phyloP scores from a whole-genome alignment of 2,113 vertebrate species.

The Thalassarche chlororhynchos region DNA sequence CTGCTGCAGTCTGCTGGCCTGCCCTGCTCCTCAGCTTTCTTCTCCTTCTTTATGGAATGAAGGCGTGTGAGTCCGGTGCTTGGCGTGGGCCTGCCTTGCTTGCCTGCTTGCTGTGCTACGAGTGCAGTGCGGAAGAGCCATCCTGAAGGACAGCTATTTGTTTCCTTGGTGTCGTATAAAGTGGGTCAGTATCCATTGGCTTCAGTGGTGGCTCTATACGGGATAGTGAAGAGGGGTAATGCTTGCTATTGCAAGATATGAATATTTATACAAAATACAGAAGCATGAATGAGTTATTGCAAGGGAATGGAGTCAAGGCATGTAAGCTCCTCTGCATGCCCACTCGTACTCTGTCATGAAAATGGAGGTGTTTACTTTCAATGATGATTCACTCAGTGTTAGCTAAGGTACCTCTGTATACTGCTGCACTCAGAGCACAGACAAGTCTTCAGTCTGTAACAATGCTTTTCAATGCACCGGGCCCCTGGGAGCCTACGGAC shows the following conservation, averaged over 20 bases:
- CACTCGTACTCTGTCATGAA: background rate
- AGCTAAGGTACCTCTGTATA: background rate
- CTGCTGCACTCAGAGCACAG: background rate
- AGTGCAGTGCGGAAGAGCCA: background rate
- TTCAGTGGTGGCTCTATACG: background rate
- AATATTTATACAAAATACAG: background rate
- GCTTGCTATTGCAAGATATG: background rate
- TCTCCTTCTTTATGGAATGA: background rate
- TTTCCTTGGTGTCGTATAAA: background rate
- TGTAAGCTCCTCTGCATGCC: background rate
- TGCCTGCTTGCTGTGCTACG: background rate
- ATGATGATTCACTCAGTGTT: background rate
- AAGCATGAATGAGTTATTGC: background rate
- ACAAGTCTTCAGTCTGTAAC: background rate
- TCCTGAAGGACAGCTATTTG: background rate
- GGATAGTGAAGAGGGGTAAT: background rate
- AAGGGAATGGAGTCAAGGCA: background rate
- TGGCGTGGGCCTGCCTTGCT: accelerated
- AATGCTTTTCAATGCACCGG: background rate
- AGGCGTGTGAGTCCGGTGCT: background rate
- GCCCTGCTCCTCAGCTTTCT: background rate
- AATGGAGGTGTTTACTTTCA: background rate
- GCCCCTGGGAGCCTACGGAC: background rate
- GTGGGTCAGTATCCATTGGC: background rate
- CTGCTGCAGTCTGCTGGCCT: background rate